Percentiles rank a stretch among this genome's conserved stretches.
phyloP scores from a whole-genome alignment of 2,797 vertebrate genomes.

The Podargus strigoides region DNA sequence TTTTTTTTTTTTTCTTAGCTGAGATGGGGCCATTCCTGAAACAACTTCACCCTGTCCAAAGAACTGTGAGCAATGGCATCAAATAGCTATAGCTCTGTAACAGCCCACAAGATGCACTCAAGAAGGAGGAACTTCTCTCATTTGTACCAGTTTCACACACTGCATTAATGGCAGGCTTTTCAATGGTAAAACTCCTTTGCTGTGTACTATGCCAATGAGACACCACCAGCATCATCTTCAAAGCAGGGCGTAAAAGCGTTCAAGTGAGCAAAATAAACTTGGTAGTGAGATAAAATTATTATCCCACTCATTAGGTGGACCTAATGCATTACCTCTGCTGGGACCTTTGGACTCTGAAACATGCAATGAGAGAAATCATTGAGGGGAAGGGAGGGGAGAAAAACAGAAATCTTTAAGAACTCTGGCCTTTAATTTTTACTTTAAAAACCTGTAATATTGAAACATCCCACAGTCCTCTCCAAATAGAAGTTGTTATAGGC shows the following conservation, averaged over 20 bases:
- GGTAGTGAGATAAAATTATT: constrained; percentile 63
- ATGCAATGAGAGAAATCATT: constrained; percentile 31
- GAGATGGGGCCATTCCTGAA: neutral
- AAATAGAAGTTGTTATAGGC: neutral
- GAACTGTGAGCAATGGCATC: neutral
- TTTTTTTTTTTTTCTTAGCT: neutral
- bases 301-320: constrained; percentile 69
- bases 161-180: neutral
- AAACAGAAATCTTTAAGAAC: constrained; percentile 42
- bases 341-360: constrained; percentile 65
- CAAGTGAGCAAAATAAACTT: constrained; percentile 36
- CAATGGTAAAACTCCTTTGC: constrained; percentile 14
- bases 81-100: neutral
- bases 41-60: neutral
- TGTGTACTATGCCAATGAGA: neutral
- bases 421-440: neutral
- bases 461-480: neutral
- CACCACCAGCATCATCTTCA: constrained; percentile 27
- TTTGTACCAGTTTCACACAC: neutral
- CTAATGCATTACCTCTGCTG: constrained; percentile 71
- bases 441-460: neutral
- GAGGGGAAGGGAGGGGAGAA: constrained; percentile 12
- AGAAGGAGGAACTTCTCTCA: neutral
- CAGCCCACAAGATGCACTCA: neutral
- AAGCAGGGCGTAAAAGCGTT: constrained; percentile 28